Evolutionary conservation across 2,888 invertebrate species (phyloP), one percentile per base, ranked within the genome.

Genomic region (Chrysomela aeneicollis): DNA sequence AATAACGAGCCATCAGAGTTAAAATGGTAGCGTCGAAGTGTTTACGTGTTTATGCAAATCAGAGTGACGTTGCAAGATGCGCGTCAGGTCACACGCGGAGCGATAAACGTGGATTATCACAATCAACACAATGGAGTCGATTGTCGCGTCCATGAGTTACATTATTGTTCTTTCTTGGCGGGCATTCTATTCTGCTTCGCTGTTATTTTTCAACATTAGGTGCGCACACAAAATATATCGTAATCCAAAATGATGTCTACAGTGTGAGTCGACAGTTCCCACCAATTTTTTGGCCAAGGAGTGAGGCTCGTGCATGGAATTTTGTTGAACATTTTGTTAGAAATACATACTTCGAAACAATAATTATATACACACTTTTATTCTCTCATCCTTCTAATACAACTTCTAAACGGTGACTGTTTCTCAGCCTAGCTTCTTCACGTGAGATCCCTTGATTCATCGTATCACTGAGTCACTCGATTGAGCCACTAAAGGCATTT

Each of bases 61-160:
- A 32, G 46, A 32, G 58, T 72, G 70, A 73, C 73, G 70, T 67
- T 62, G 70, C 50, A 63, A 70, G 69, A 66, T 72, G 68, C 70
- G 71, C 72, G 73, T 72, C 69, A 72, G 71, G 73, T 73, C 72
- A 73, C 66, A 64, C 49, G 61, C 35, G 49, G 60, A 49, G 64
- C 69, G 72, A 70, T 72, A 72, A 73, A 69, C 71, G 69, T 61
- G 64, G 42, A 61, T 64, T 46, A 59, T 64, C 47, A 68, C 64
- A 68, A 58, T 64, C 63, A 66, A 64, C 66, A 72, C 70, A 73
- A 62, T 62, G 68, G 65, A 53, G 42, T 57, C 26, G 42, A 6
- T 15, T 42, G 42, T 42, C 32, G 51, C n/a, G 32, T 47, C 54
- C 35, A 32, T 61, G 50, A 49, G 54, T 42, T 61, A 61, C 47